Base-by-base conservation (phyloP, 2,113 vertebrate species). In the Fregetta grallaria region DNA sequence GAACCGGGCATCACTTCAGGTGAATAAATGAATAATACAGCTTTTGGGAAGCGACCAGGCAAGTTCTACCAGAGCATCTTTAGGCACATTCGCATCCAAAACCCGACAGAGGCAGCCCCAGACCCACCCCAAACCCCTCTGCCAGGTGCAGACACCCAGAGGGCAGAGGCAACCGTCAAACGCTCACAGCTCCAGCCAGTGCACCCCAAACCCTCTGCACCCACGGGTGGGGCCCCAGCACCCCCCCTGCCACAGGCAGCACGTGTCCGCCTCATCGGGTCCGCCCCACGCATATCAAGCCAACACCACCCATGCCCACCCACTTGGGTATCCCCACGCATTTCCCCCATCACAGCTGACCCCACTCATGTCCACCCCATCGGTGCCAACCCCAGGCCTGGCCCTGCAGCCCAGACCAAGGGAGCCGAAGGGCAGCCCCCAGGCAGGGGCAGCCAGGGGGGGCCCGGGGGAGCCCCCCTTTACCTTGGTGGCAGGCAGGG, bases 401-500 rank as follows among this genome's bases (percentile, higher is more conserved):
- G 15, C 40, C 63, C 44, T 29, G 18, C 45, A 71, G 40, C 16
- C 45, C 26, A 1, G 38, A 26, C 17, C 42, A 13, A 18, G 25
- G 38, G 19, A 50, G 14, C 21, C 6, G 3, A 36, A 40, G 26
- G 34, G 52, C 1, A 6, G 30, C 30, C 59, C 72, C 45, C 56
- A 4, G 16, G 27, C n/a, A 29, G 23, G 22, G 32, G 16, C 4
- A 40, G 49, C 38, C 7, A 4, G 34, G 34, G 44, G 42, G 40
- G 29, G 5, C 3, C 16, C 3, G 1, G 87, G 49, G 79, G 40
- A 73, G 11, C 84, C 90, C 27, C 49, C 29, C 53, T 32, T 97
- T 97, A 96, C 96, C 96, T 97, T 83, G 65, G 76, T 4, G 42
- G 82, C 70, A 11, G 36, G 73, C 72, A 36, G 42, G 74, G 87